Conservation (phyloP, 2,113 vertebrate genomes). For the Eclectus roratus region DNA sequence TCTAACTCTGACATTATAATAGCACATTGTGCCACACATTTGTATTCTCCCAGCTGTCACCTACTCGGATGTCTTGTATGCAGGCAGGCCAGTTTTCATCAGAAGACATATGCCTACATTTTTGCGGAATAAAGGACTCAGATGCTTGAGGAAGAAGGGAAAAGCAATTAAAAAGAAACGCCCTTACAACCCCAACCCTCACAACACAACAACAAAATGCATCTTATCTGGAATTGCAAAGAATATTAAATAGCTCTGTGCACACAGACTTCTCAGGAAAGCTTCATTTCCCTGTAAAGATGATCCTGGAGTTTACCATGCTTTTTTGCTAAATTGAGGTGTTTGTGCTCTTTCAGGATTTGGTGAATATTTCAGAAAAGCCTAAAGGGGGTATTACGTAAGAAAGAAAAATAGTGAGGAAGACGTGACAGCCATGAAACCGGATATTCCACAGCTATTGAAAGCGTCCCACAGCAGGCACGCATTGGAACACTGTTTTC, state of each 20-base stretch:
- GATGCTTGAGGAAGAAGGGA: background rate
- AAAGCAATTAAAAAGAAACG: background rate
- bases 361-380: background rate
- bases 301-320: background rate
- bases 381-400: background rate
- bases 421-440: rapidly evolving
- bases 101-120: background rate
- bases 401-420: background rate
- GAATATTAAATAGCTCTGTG: background rate
- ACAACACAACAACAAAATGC: background rate
- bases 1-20: background rate
- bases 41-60: background rate
- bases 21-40: background rate
- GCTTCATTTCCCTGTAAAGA: background rate
- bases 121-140: background rate
- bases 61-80: background rate
- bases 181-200: background rate
- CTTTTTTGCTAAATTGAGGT: background rate
- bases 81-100: background rate
- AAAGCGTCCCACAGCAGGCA: background rate
- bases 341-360: background rate
- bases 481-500: background rate
- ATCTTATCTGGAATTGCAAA: rapidly evolving
- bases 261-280: background rate
- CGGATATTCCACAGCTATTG: background rate